Percentiles rank a stretch among this genome's conserved stretches.
Evolutionary conservation across 2,888 invertebrate genomes (phyloP).

Genomic region (Drosophila birchii): DNA sequence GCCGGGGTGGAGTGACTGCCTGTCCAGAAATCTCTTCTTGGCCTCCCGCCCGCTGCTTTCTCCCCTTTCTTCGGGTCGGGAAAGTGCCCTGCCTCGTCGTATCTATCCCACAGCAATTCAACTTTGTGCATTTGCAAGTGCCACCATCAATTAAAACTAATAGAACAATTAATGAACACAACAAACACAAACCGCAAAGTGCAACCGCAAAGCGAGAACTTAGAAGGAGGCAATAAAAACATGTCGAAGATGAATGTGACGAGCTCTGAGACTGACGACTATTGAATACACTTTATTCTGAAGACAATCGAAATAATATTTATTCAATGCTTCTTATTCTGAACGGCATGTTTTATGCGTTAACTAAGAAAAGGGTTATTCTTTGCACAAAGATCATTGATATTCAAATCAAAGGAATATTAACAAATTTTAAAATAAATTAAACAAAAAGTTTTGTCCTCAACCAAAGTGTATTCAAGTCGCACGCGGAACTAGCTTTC

Average conservation of each 20-base stretch:
- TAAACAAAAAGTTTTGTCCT: too few relatives aligned
- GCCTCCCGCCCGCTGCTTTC: constrained; percentile 4
- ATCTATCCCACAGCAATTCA: constrained; percentile 50
- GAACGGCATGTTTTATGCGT: neutral
- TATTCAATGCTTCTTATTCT: too few relatives aligned
- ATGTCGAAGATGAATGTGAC: constrained; percentile 29
- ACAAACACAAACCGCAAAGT: constrained; percentile 52
- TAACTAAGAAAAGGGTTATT: neutral
- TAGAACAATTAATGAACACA: constrained; percentile 72
- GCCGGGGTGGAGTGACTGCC: constrained; percentile 37
- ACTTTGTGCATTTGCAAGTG: constrained; percentile 59
- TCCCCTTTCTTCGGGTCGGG: constrained; percentile 1
- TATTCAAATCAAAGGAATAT: too few relatives aligned
- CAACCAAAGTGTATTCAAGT: constrained; percentile 6
- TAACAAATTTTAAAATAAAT: too few relatives aligned
- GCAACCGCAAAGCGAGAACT: constrained; percentile 58
- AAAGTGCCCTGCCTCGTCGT: constrained; percentile 27
- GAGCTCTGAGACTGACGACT: neutral
- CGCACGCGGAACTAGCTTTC: constrained; percentile 58
- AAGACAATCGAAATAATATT: too few relatives aligned
- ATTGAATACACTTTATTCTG: constrained; percentile 8
- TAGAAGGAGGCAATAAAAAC: constrained; percentile 43
- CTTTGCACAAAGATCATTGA: neutral
- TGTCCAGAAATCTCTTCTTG: constrained; percentile 8
- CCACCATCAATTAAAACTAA: constrained; percentile 75